Percentiles rank a stretch among this genome's conserved stretches.
Evolutionary conservation across 2,797 vertebrate genomes (phyloP).

Genomic region (Onychomys torridus): DNA sequence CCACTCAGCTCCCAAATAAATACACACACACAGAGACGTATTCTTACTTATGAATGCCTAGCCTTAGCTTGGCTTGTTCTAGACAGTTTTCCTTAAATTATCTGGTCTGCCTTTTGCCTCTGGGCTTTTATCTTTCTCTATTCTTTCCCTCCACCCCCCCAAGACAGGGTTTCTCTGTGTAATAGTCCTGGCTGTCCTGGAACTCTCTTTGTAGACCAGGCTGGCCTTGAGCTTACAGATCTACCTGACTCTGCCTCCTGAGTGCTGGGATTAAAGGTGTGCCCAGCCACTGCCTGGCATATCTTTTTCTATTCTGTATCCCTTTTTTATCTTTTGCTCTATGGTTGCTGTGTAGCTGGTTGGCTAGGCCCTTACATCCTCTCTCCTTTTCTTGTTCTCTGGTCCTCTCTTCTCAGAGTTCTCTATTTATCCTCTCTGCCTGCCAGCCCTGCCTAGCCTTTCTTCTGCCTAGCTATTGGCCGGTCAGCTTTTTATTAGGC

Average conservation of each 20-base stretch:
- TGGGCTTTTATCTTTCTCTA: background rate
- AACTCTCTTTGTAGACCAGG: no score
- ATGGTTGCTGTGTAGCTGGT: background rate
- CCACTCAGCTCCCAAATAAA: background rate
- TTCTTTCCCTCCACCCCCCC: rapidly evolving
- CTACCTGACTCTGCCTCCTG: no score
- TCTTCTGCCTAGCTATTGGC: background rate
- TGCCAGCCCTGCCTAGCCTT: background rate
- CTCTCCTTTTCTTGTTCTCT: background rate
- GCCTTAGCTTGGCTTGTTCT: background rate
- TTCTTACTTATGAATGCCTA: background rate
- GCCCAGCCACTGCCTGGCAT: no score
- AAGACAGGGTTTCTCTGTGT: no score
- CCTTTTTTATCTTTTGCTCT: background rate
- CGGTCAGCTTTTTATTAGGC: background rate
- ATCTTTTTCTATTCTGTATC: background rate
- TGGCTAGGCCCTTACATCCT: background rate
- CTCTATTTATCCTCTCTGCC: background rate
- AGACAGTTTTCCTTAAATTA: background rate
- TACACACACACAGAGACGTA: background rate
- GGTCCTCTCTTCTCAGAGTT: background rate
- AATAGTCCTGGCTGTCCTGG: no score
- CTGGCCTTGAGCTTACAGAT: no score
- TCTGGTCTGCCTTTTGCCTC: background rate
- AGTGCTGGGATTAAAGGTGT: no score